Evolutionary conservation across 1,140 invertebrate species (phyloP).

Genomic region (Pogonomyrmex californicus): DNA sequence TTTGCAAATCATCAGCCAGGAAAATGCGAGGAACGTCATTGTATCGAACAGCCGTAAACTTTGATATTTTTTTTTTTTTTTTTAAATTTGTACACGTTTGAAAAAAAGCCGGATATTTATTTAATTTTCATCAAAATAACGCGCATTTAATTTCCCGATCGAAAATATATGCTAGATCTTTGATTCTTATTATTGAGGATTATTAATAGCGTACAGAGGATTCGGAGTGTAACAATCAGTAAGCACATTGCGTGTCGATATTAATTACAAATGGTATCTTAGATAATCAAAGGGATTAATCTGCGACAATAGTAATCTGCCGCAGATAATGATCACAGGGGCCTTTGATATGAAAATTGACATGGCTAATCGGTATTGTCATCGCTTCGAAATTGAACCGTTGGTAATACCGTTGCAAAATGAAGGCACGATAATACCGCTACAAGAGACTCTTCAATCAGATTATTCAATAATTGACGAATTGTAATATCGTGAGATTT

Average conservation of each 20-base stretch:
- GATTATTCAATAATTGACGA: neutral
- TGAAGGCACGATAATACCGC: neutral
- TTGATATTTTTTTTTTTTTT: neutral
- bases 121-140: neutral
- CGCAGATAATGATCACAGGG: neutral
- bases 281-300: conserved; percentile 11
- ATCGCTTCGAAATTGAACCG: neutral
- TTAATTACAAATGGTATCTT: neutral
- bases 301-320: neutral
- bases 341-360: conserved; percentile 46
- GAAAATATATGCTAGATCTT: neutral
- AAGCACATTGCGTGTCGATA: neutral
- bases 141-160: neutral
- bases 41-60: neutral
- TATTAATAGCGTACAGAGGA: neutral
- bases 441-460: neutral
- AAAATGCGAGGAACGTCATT: neutral
- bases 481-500: neutral
- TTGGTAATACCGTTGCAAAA: neutral
- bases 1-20: neutral
- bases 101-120: neutral
- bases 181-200: neutral
- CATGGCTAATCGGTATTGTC: conserved; percentile 16
- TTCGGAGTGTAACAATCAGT: neutral
- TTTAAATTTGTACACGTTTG: neutral